Evolutionary conservation across 2,888 invertebrate species (phyloP).

Genomic region (Fragum fragum): DNA sequence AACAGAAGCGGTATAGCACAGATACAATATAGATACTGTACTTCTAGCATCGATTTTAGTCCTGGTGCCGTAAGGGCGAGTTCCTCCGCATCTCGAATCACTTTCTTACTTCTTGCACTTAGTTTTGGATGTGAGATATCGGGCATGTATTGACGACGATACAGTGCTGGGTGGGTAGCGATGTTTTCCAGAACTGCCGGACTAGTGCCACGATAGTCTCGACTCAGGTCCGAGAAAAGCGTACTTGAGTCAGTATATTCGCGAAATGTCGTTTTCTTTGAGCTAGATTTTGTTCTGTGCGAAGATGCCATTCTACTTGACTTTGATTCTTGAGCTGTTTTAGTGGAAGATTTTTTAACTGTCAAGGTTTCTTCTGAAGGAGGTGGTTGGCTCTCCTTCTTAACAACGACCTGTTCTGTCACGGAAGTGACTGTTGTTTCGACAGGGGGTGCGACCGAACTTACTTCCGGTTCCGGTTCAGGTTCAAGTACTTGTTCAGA

Average conservation of each 20-base stretch:
- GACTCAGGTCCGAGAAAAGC: slow-evolving; percentile 60
- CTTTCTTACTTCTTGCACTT: slow-evolving; percentile 81
- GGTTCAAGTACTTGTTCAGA: background rate
- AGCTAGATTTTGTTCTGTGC: slow-evolving; percentile 26
- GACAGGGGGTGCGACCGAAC: slow-evolving; percentile 57
- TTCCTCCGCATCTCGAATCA: slow-evolving; percentile 82
- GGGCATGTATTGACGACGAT: slow-evolving; percentile 63
- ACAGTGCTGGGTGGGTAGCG: slow-evolving; percentile 76
- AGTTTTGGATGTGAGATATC: slow-evolving; percentile 67
- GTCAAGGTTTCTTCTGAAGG: slow-evolving; percentile 32
- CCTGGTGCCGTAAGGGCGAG: slow-evolving; percentile 80
- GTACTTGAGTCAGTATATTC: slow-evolving; percentile 60
- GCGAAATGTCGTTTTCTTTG: slow-evolving; percentile 48
- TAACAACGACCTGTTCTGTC: slow-evolving; percentile 33
- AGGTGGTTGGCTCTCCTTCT: slow-evolving; percentile 13
- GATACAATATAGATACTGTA: slow-evolving; percentile 73
- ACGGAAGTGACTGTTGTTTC: slow-evolving; percentile 67
- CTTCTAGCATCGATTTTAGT: slow-evolving; percentile 83
- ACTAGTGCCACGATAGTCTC: slow-evolving; percentile 80
- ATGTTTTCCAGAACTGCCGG: slow-evolving; percentile 82
- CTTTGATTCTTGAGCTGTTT: slow-evolving; percentile 3
- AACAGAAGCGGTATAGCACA: slow-evolving; percentile 14
- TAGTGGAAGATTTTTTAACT: slow-evolving; percentile 23
- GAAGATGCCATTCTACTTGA: slow-evolving; percentile 30
- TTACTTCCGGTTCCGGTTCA: slow-evolving; percentile 45